Base-by-base conservation (phyloP, 1,140 invertebrate genomes). In the Drosophila neocordata region DNA sequence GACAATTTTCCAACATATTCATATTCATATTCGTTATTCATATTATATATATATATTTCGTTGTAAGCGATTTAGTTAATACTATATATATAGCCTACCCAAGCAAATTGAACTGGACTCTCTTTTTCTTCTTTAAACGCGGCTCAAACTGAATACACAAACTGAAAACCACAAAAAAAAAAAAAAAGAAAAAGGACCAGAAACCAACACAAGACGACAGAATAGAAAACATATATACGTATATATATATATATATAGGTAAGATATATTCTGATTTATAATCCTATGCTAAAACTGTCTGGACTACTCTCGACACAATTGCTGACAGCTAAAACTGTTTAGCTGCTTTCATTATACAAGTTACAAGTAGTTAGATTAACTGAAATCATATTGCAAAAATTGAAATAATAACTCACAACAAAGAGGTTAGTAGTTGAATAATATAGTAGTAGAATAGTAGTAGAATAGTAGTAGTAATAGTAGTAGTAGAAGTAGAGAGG, bases 31-130 rank as follows among this genome's bases (percentile, higher is more conserved):
- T 62, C 52, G 61, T 64, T 71, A 44, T 73, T 76, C 67, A 58
- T 73, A 31, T 74, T 77, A 64, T 62, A 48, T 20, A 4, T 48
- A 48, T 18, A 41, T 59, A 53, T 65, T 48, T 65, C 5, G 15
- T 20, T 48, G 41, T 48, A 48, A 20, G 41, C 41, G 41, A 44
- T 6, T 44, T 18, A 18, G 8, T 18, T 15, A 18, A 15, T 48
- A 31, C 27, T 31, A 31, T 31, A 7, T 31, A 31, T 31, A 31
- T n/a, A 65, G 84, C 84, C 84, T 89, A 88, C 84, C 83, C 84
- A 89, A 88, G 83, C 84, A 89, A 84, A 89, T 83, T 70, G 74
- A 68, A 75, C 64, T 75, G 57, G 71, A 75, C 72, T 75, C 71
- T 75, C 71, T 75, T 75, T 34, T 34, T 4, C 11, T 15, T 34